These are phyloP conservation scores for Siniperca scherzeri DNA, from an alignment of 2,797 vertebrate genomes.

Conservation along the genomic window DNA sequence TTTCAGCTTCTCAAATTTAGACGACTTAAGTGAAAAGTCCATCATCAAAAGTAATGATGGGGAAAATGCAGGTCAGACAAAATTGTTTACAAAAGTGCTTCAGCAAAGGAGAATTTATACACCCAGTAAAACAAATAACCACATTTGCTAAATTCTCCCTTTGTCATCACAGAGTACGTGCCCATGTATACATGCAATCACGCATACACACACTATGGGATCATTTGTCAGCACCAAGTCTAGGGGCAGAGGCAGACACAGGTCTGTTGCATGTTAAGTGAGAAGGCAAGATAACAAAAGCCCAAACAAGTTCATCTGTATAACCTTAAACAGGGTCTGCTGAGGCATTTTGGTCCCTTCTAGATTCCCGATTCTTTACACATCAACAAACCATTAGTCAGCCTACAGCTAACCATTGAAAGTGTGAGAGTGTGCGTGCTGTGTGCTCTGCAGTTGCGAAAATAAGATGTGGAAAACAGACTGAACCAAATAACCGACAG, in stretches of 20 bases:
- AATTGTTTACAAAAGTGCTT: conserved; percentile 25
- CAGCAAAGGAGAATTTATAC: conserved; percentile 12
- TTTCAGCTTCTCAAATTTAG: conserved; percentile 5
- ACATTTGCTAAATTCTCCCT: conserved; percentile 18
- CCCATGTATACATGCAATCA: background rate
- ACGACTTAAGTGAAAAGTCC: conserved; percentile 1
- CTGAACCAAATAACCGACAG: conserved; percentile 60
- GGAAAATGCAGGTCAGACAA: background rate
- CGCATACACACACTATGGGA: background rate
- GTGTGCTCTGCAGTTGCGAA: conserved; percentile 37
- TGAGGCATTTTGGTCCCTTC: conserved; percentile 40
- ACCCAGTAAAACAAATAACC: conserved; percentile 27
- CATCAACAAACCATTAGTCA: conserved; percentile 63
- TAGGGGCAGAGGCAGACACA: conserved; percentile 18
- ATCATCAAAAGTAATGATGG: conserved; percentile 25
- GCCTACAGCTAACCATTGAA: conserved; percentile 44
- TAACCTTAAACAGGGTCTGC: conserved; percentile 43
- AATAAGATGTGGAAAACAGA: conserved; percentile 61
- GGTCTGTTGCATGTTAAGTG: conserved; percentile 57
- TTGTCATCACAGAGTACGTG: conserved; percentile 1
- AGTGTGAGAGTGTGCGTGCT: conserved; percentile 14
- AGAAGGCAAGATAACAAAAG: conserved; percentile 49
- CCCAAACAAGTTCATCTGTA: conserved; percentile 38
- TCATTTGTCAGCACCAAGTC: conserved; percentile 28
- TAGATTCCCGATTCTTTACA: conserved; percentile 50